These are phyloP conservation scores for Andrena dorsata DNA, from an alignment of 2,888 invertebrate species.

Conservation along the genomic window DNA sequence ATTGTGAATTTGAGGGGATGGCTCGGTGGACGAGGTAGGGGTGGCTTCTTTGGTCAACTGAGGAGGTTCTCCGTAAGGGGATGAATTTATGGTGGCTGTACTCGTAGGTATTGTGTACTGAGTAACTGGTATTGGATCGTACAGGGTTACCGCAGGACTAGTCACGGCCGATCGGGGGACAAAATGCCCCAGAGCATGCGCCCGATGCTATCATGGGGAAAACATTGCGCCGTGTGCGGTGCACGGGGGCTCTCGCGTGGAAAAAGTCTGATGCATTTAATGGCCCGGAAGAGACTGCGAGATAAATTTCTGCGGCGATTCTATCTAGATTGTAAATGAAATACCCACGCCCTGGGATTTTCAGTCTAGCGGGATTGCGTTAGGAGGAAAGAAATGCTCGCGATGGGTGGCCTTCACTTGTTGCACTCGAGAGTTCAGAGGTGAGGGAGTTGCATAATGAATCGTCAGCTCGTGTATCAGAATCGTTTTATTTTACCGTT, in stretches of 20 bases:
- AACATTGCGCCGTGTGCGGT: conserved; percentile 25
- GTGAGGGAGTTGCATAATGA: not conserved
- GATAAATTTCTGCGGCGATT: conserved; percentile 54
- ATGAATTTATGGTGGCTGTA: too few relatives aligned
- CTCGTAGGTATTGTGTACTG: too few relatives aligned
- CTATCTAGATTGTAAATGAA: conserved; percentile 3
- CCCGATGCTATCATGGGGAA: conserved; percentile 25
- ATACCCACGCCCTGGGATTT: not conserved
- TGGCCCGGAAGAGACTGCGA: conserved; percentile 58
- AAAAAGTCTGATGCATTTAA: conserved; percentile 56
- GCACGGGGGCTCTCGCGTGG: conserved; percentile 37
- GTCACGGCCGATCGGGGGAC: conserved; percentile 8
- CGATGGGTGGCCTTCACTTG: conserved; percentile 35
- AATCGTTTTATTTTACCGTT: conserved; percentile 15
- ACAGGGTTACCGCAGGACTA: conserved; percentile 17
- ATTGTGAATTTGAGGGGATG: too few relatives aligned
- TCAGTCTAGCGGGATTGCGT: not conserved
- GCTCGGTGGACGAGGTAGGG: too few relatives aligned
- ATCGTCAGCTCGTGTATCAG: not conserved
- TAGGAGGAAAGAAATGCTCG: not conserved
- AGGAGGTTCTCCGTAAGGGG: too few relatives aligned
- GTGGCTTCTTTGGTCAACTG: not conserved
- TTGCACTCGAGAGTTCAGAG: conserved; percentile 38
- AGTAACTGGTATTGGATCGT: not conserved
- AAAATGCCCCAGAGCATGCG: conserved; percentile 59